Conservation (phyloP, 2,113 vertebrate species). For the Anser cygnoides region DNA sequence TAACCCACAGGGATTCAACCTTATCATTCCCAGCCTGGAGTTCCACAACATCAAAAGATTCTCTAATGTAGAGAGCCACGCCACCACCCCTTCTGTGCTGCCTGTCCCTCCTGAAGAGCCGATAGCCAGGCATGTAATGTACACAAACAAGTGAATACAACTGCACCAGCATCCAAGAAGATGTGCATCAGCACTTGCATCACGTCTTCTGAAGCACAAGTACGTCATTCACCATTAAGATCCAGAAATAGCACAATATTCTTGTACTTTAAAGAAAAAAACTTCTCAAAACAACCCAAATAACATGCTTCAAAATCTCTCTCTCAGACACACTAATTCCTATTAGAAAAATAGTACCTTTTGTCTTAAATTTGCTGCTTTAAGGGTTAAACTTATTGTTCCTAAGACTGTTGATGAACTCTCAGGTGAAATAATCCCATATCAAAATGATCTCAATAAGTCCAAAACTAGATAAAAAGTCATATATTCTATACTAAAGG, state of each 20-base stretch:
- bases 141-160: accelerated
- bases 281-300: neutral
- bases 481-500: no score
- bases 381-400: neutral
- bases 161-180: neutral
- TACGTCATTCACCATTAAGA: accelerated
- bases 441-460: neutral
- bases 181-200: no score
- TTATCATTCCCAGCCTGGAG: no score
- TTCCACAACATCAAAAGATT: no score
- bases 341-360: neutral
- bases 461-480: neutral
- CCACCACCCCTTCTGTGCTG: no score
- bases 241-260: neutral
- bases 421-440: neutral
- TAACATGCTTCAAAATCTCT: neutral
- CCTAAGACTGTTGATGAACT: neutral
- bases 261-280: accelerated
- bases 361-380: neutral
- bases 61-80: no score
- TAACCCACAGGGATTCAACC: no score
- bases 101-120: no score
- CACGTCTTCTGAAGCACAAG: accelerated
- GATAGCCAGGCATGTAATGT: no score
- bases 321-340: neutral